Conservation (phyloP, 2,888 invertebrate species). For the Nomada flava region DNA sequence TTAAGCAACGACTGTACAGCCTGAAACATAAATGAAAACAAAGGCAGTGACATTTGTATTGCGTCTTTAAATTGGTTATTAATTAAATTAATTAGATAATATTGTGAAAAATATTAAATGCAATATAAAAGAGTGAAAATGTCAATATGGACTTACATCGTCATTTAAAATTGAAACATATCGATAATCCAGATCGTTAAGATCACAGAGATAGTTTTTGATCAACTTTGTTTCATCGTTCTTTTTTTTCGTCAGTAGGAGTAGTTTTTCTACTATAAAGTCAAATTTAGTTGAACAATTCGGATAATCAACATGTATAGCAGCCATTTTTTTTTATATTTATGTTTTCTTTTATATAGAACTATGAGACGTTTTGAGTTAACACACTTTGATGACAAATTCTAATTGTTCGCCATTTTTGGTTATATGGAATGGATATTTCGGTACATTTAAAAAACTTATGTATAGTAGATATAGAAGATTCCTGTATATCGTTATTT, state of each 20-base stretch:
- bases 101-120: background rate
- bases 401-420: background rate
- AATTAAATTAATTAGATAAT: background rate
- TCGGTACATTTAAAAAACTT: too few species aligned
- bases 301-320: constrained; percentile 1
- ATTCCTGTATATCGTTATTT: too few species aligned
- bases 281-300: constrained; percentile 67
- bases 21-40: constrained; percentile 61
- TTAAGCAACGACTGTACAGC: constrained; percentile 72
- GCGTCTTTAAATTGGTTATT: background rate
- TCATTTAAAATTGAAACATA: constrained; percentile 84
- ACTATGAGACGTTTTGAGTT: background rate
- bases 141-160: constrained; percentile 79
- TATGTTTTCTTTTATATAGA: background rate
- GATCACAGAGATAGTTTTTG: constrained; percentile 86
- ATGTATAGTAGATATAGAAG: too few species aligned
- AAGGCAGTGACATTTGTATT: background rate
- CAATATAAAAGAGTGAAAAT: background rate
- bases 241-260: constrained; percentile 69
- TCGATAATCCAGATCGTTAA: constrained; percentile 88
- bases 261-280: constrained; percentile 71
- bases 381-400: background rate
- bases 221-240: constrained; percentile 80
- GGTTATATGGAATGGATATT: background rate
- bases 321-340: constrained; percentile 32